A percentile compares a stretch with the other conserved stretches of the same genome.
phyloP scores from a whole-genome alignment of 2,113 vertebrate species.

The Anguilla rostrata region DNA sequence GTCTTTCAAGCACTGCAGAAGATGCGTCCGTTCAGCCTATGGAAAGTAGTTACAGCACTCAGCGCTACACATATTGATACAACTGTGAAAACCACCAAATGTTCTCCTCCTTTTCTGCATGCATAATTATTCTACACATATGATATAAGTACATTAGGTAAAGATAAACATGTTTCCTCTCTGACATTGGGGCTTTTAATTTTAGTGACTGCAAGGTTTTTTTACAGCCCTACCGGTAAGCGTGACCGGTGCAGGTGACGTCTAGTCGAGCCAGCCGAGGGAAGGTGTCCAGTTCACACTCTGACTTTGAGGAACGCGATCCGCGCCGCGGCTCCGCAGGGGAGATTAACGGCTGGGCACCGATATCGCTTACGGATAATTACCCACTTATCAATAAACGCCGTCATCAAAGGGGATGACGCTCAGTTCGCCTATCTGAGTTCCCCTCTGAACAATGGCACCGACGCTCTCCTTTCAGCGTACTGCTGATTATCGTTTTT shows the following conservation, averaged over 20 bases:
- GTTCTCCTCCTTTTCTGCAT: neutral
- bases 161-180: neutral
- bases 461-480: neutral
- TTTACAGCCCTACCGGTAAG: neutral
- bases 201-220: neutral
- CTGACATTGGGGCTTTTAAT: neutral
- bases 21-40: constrained; percentile 52
- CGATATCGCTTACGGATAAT: constrained; percentile 67
- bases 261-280: neutral
- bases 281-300: constrained; percentile 50
- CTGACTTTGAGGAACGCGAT: constrained; percentile 46
- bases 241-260: neutral
- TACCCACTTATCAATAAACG: constrained; percentile 70
- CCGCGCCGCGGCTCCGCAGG: constrained; percentile 31
- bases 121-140: neutral
- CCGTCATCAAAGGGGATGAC: constrained; percentile 57
- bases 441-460: neutral
- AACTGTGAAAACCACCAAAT: neutral
- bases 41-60: constrained; percentile 52
- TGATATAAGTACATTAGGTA: neutral
- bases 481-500: neutral
- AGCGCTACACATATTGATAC: neutral
- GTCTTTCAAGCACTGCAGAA: neutral
- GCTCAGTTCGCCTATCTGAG: neutral
- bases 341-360: constrained; percentile 51